A percentile compares a stretch with the other conserved stretches of the same genome.
Evolutionary conservation across 2,888 invertebrate species (phyloP).

Genomic region (Meiosimyza platycephala): DNA sequence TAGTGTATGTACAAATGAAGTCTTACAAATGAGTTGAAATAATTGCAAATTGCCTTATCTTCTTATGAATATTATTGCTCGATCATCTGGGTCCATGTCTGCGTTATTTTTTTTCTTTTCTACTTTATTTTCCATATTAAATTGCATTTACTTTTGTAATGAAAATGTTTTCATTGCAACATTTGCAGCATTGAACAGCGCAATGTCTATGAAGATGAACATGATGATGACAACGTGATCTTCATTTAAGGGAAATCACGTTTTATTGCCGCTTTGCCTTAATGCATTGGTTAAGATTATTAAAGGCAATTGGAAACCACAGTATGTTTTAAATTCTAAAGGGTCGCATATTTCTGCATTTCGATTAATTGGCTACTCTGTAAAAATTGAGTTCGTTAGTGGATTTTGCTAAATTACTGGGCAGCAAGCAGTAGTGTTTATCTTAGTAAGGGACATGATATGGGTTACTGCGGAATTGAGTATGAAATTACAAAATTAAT

Average conservation of each 20-base stretch:
- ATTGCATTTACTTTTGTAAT: slow-evolving; percentile 39
- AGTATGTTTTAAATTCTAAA: neutral
- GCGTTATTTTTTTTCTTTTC: neutral
- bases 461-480: too few relatives aligned
- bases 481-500: too few relatives aligned
- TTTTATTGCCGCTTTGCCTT: neutral
- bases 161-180: neutral
- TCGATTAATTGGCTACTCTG: slow-evolving; percentile 36
- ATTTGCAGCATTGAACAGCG: neutral
- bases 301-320: neutral
- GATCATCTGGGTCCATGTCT: slow-evolving; percentile 7
- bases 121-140: slow-evolving; percentile 36
- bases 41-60: slow-evolving; percentile 38
- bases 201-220: neutral
- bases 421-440: too few relatives aligned
- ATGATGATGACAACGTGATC: slow-evolving; percentile 22
- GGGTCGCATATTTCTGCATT: neutral
- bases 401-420: too few relatives aligned
- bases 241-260: slow-evolving; percentile 16
- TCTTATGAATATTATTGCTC: slow-evolving; percentile 28
- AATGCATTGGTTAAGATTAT: neutral
- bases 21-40: slow-evolving; percentile 42
- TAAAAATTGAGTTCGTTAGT: slow-evolving; percentile 26
- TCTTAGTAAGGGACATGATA: too few relatives aligned
- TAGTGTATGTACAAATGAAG: slow-evolving; percentile 29